Evolutionary conservation across 1,140 invertebrate species (phyloP).

Genomic region (Sitobion miscanthi): DNA sequence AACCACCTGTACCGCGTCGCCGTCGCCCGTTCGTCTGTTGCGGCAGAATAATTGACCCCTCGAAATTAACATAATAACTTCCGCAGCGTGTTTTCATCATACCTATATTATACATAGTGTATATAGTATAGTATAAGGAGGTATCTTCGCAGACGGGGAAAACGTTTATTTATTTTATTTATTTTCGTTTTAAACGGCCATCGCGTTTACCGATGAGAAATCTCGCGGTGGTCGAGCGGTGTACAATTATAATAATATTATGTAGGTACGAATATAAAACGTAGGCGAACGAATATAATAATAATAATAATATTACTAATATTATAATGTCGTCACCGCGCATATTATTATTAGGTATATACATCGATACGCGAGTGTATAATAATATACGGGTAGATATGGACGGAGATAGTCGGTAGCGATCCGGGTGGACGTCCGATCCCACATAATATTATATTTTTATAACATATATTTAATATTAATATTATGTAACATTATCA

Average conservation of each 20-base stretch:
- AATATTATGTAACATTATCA: background rate
- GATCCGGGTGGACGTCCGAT: background rate
- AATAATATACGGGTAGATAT: background rate
- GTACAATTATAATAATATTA: background rate
- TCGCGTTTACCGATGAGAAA: background rate
- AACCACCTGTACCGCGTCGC: background rate
- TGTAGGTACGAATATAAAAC: background rate
- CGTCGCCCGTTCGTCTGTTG: background rate
- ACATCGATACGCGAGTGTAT: background rate
- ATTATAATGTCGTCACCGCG: background rate
- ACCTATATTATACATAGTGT: no score
- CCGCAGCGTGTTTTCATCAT: background rate
- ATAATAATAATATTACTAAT: background rate
- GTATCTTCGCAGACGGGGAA: background rate
- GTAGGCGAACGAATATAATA: conserved; percentile 14
- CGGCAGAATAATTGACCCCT: background rate
- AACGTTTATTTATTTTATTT: background rate
- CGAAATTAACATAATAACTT: background rate
- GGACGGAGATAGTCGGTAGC: background rate
- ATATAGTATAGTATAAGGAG: no score
- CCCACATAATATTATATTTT: background rate
- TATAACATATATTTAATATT: no score
- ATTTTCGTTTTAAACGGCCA: background rate
- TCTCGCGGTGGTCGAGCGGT: background rate
- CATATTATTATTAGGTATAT: background rate